A percentile compares a stretch with the other conserved stretches of the same genome.
These are phyloP conservation scores for Struthio camelus DNA, from an alignment of 2,113 vertebrate genomes.

Conservation along the genomic window DNA sequence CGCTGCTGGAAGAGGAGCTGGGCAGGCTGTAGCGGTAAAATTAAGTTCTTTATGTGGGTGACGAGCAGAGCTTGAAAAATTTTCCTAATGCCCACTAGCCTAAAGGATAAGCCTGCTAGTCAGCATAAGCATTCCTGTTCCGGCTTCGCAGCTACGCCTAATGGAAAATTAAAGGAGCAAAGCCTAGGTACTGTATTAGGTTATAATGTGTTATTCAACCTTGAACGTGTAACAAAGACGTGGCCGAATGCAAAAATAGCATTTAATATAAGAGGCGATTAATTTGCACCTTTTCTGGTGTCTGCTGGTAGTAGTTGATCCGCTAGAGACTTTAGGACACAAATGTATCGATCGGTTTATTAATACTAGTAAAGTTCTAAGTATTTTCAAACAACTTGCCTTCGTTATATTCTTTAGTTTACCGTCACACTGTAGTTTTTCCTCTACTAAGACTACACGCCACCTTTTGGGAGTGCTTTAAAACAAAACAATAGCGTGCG, in stretches of 20 bases:
- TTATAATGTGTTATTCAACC: background rate
- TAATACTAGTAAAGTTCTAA: background rate
- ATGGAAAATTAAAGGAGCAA: background rate
- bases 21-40: rapidly evolving
- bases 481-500: background rate
- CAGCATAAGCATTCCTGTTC: background rate
- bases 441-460: background rate
- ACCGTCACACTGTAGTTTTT: rapidly evolving
- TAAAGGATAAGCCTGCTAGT: background rate
- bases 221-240: background rate
- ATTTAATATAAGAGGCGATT: background rate
- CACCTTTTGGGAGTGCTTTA: background rate
- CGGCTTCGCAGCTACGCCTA: background rate
- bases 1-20: background rate
- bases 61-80: background rate
- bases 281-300: background rate
- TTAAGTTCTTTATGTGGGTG: background rate
- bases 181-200: rapidly evolving
- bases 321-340: background rate
- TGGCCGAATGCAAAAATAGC: background rate
- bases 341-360: rapidly evolving
- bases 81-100: background rate
- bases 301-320: background rate
- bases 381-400: background rate
- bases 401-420: background rate